These are phyloP conservation scores for Lindbergichthys nudifrons DNA, from an alignment of 2,797 vertebrate genomes.

Conservation along the genomic window DNA sequence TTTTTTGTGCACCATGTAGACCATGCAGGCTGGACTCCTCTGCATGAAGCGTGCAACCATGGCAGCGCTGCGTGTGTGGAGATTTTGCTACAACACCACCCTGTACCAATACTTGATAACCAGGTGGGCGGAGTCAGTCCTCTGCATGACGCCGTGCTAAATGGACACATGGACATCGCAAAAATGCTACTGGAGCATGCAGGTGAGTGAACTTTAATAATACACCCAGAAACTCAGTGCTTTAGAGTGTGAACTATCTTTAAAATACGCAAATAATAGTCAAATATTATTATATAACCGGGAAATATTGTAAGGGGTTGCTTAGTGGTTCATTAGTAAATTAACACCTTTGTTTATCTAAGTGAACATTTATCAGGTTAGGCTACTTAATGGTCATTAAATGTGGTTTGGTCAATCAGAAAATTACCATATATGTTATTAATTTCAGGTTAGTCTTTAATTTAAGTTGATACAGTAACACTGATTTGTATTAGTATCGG, in stretches of 20 bases:
- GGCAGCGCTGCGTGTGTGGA: constrained; percentile 92
- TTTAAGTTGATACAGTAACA: not conserved
- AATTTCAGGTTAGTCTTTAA: not conserved
- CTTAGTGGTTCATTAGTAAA: not conserved
- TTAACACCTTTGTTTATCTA: not conserved
- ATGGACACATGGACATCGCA: constrained; percentile 91
- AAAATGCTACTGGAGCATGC: constrained; percentile 90
- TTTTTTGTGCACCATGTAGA: constrained; percentile 85
- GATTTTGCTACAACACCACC: constrained; percentile 90
- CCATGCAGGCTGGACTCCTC: constrained; percentile 95
- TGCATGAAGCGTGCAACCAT: constrained; percentile 98
- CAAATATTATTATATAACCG: not conserved
- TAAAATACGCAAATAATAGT: not conserved
- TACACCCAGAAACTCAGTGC: not conserved
- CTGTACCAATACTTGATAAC: constrained; percentile 89
- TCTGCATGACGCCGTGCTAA: constrained; percentile 92
- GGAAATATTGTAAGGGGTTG: not conserved
- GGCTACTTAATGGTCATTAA: not conserved
- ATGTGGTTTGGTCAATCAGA: not conserved
- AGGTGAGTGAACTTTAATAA: constrained; percentile 68
- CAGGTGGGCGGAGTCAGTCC: constrained; percentile 94
- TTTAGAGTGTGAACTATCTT: not conserved
- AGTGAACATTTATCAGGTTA: not conserved
- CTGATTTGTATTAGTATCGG: not conserved
- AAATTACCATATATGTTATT: not conserved